Evolutionary conservation across 2,888 invertebrate genomes (phyloP).

Genomic region (Apotomis capreana): DNA sequence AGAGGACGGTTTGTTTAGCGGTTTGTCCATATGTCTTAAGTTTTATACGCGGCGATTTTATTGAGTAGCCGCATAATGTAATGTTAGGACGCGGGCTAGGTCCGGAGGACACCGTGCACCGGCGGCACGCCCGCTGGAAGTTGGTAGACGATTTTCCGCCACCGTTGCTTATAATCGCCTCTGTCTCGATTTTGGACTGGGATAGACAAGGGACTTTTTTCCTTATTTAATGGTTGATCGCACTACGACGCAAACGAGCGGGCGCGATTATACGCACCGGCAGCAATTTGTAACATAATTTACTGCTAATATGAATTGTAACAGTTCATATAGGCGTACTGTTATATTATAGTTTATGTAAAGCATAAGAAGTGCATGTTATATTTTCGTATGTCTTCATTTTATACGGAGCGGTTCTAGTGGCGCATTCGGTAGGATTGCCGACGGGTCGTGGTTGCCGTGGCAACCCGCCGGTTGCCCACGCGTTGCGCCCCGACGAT

Average conservation of each 20-base stretch:
- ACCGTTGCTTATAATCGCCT: constrained; percentile 44
- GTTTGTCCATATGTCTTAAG: constrained; percentile 72
- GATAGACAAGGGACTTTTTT: constrained; percentile 19
- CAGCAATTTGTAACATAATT: constrained; percentile 70
- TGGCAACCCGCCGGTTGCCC: constrained; percentile 48
- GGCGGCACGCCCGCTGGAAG: constrained; percentile 53
- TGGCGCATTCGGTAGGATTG: background rate
- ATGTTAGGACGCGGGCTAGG: constrained; percentile 60
- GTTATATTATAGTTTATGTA: constrained; percentile 81
- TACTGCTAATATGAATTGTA: constrained; percentile 69
- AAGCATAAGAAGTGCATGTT: constrained; percentile 80
- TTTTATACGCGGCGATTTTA: constrained; percentile 80
- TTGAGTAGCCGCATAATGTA: constrained; percentile 78
- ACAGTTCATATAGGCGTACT: constrained; percentile 78
- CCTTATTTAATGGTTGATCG: constrained; percentile 15
- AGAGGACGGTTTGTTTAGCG: constrained; percentile 66
- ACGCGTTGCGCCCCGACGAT: constrained; percentile 49
- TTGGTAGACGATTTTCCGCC: constrained; percentile 50
- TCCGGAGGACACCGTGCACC: background rate
- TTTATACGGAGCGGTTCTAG: constrained; percentile 49
- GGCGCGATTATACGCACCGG: constrained; percentile 25
- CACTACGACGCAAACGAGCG: constrained; percentile 1
- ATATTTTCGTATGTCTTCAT: constrained; percentile 76
- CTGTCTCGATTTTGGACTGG: constrained; percentile 14
- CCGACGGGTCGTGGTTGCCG: constrained; percentile 15